Evolutionary conservation across 2,113 vertebrate genomes (phyloP), one percentile per base, ranked within the genome.

Genomic region (Propithecus coquereli): DNA sequence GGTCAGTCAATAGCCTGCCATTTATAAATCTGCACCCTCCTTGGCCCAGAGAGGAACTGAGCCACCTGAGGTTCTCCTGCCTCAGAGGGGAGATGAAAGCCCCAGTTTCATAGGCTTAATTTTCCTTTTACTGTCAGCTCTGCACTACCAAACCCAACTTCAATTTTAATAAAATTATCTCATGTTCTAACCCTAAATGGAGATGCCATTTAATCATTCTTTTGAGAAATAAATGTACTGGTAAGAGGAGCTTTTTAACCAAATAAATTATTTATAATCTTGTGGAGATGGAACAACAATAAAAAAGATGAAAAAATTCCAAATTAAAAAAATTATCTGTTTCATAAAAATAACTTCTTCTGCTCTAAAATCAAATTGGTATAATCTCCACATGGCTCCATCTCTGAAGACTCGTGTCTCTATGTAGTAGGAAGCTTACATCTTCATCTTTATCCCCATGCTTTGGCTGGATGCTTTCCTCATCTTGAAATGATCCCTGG

Each of bases 231-330:
- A 91, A 92, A 12, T 25, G 3, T 76, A 25, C 22, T 70, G 22
- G 37, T 40, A 71, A 76, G 40, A 68, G 50, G 84, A 96, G 61
- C 18, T 83, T 90, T 91, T 93, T 80, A 92, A 65, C 30, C 45
- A 66, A 95, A 81, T 73, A 95, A 92, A 90, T 90, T 90, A 52
- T 82, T 96, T 92, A 10, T 74, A n/a, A 88, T 91, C 54, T 90
- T 94, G 57, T 71, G 37, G 92, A 87, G 57, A 45, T 50, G 23
- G 43, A 82, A 90, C 32, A 76, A 57, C 66, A 61, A 87, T 77
- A 65, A 71, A 80, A 89, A 92, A 30, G 6, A 77, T 63, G 27
- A 40, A 66, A 91, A 76, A 65, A 40, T 20, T 86, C 43, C 74
- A 89, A 92, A 91, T 83, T 80, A 6, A 57, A 84, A 84, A 79